Evolutionary conservation across 1,140 invertebrate genomes (phyloP).

Genomic region (Hycleus phaleratus): DNA sequence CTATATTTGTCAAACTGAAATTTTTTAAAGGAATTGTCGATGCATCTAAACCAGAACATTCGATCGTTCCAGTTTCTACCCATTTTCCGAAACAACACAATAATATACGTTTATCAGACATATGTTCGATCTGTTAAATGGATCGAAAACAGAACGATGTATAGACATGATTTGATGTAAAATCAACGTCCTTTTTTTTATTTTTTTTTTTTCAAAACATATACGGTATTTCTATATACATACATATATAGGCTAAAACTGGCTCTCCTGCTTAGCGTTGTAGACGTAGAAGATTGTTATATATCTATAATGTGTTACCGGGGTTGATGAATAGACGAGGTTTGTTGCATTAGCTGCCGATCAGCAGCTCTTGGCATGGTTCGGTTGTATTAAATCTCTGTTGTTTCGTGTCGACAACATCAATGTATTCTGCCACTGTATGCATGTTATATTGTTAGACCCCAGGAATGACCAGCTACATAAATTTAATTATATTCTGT

Average conservation of each 20-base stretch:
- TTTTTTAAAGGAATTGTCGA: background rate
- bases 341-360: constrained; percentile 17
- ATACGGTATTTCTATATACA: background rate
- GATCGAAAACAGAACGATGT: constrained; percentile 23
- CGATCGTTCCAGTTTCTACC: background rate
- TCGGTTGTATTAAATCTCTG: constrained; percentile 13
- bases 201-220: no score
- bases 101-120: constrained; percentile 8
- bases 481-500: no score
- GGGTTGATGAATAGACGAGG: constrained; percentile 12
- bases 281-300: background rate
- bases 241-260: background rate
- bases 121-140: constrained; percentile 26
- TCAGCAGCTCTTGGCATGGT: constrained; percentile 15
- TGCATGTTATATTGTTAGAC: constrained; percentile 9
- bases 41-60: background rate
- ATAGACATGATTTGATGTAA: constrained; percentile 19
- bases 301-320: constrained; percentile 4
- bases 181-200: no score
- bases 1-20: constrained; percentile 30
- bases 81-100: background rate
- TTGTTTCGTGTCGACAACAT: constrained; percentile 21
- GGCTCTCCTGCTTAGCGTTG: background rate
- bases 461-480: no score
- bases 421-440: constrained; percentile 23